phyloP scores from a whole-genome alignment of 2,888 invertebrate species.

The Drosophila stalkeri region DNA sequence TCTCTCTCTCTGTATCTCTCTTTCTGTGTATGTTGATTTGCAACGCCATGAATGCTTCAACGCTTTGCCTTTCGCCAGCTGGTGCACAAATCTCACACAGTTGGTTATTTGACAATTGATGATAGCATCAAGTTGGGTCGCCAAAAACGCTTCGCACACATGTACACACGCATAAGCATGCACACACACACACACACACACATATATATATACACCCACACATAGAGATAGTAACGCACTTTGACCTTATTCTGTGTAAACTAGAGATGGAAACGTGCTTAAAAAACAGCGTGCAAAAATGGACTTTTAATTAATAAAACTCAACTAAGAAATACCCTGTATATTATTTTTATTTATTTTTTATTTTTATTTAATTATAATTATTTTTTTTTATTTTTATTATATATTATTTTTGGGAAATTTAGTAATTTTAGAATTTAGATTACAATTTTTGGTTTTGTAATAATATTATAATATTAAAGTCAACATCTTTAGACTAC shows the following conservation, averaged over 20 bases:
- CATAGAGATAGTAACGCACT: constrained; percentile 60
- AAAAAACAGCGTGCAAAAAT: neutral
- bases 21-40: constrained; percentile 59
- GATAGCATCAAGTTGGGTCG: constrained; percentile 79
- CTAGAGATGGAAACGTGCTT: constrained; percentile 9
- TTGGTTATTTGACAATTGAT: constrained; percentile 81
- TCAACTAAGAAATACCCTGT: neutral
- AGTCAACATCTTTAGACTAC: too few species aligned
- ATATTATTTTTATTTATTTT: too few species aligned
- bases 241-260: constrained; percentile 1
- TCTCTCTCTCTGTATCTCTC: neutral
- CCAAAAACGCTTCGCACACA: constrained; percentile 55
- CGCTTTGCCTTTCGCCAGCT: constrained; percentile 66
- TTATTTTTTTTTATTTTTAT: too few species aligned
- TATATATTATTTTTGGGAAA: too few species aligned
- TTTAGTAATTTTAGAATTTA: too few species aligned
- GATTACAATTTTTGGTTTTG: too few species aligned
- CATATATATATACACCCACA: constrained; percentile 21
- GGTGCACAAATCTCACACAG: constrained; percentile 78
- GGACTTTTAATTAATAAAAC: neutral
- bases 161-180: constrained; percentile 31
- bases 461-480: too few species aligned
- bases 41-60: constrained; percentile 78
- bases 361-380: too few species aligned
- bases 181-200: constrained; percentile 24